These are phyloP conservation scores for Centruroides vittatus DNA, from an alignment of 1,140 invertebrate species.

Conservation along the genomic window DNA sequence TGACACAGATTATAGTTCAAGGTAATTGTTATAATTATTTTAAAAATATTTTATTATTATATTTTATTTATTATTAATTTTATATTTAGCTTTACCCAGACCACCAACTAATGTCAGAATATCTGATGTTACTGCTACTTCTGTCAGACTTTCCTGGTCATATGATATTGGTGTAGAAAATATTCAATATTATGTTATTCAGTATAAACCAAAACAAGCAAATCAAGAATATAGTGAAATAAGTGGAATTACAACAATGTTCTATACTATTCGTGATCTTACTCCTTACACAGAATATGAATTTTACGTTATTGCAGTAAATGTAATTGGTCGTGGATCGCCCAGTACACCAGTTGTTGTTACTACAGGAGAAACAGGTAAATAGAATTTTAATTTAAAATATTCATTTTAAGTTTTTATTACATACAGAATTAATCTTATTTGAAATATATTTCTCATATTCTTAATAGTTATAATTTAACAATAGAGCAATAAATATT, in stretches of 20 bases:
- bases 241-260: conserved; percentile 78
- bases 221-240: conserved; percentile 46
- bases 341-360: conserved; percentile 62
- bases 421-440: too few species aligned
- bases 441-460: too few species aligned
- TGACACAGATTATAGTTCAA: conserved; percentile 82
- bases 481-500: too few species aligned
- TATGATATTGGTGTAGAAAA: conserved; percentile 59
- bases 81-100: conserved; percentile 53
- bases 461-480: too few species aligned
- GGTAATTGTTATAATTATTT: background rate
- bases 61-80: background rate
- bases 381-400: conserved; percentile 32
- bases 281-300: conserved; percentile 94
- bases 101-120: conserved; percentile 76
- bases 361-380: conserved; percentile 93
- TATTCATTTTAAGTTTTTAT: too few species aligned
- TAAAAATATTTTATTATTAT: background rate
- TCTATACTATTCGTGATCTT: conserved; percentile 73
- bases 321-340: conserved; percentile 76
- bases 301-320: conserved; percentile 88
- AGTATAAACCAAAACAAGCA: conserved; percentile 79
- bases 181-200: conserved; percentile 84
- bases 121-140: conserved; percentile 83
- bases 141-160: conserved; percentile 78